Conservation (phyloP, 35 echinoderm and acorn worm species). For the Lytechinus variegatus region DNA sequence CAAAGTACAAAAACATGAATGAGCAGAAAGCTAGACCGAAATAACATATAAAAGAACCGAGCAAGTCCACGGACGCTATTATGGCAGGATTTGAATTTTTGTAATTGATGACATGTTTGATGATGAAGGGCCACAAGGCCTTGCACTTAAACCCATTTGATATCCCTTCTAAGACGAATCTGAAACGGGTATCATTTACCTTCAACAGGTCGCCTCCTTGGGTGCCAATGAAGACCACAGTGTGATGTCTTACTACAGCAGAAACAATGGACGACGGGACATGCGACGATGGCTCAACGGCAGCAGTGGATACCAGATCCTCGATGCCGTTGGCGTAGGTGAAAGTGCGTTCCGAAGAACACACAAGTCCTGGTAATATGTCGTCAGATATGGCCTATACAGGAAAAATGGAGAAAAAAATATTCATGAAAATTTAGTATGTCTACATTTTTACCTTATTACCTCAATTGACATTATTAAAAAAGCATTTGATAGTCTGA, state of each 20-base stretch:
- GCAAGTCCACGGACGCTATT: no score
- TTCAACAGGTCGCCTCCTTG: conserved; percentile 17
- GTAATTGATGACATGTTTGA: no score
- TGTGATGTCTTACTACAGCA: background rate
- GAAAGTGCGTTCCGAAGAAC: background rate
- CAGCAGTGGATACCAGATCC: background rate
- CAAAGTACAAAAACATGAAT: no score
- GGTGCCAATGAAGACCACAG: background rate
- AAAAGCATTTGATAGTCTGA: no score
- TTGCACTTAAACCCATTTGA: no score
- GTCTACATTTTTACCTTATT: no score
- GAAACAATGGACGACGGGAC: background rate
- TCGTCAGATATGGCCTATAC: background rate
- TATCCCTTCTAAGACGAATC: no score
- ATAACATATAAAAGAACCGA: no score
- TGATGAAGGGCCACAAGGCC: no score
- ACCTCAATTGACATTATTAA: no score
- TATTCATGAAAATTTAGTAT: background rate
- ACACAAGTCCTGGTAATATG: background rate
- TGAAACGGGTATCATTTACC: background rate
- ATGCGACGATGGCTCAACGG: background rate
- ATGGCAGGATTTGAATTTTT: no score
- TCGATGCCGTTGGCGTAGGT: conserved; percentile 22
- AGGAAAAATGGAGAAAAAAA: background rate
- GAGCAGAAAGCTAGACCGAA: no score